phyloP scores from a whole-genome alignment of 2,888 invertebrate species.

The Thymelicus sylvestris region DNA sequence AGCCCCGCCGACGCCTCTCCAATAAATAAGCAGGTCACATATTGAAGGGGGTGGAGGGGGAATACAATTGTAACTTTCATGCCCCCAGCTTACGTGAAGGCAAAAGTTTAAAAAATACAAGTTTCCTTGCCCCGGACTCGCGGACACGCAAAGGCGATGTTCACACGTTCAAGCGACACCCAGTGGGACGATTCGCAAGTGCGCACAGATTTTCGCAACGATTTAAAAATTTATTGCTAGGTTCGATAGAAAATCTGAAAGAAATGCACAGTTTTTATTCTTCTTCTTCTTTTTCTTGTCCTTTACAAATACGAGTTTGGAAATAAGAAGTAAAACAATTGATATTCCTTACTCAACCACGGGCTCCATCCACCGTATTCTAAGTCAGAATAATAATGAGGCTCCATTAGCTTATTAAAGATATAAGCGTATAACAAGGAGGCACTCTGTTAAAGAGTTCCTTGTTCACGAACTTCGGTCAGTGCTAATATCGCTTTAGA shows the following conservation, averaged over 20 bases:
- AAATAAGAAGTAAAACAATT: slow-evolving; percentile 48
- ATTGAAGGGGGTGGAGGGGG: slow-evolving; percentile 80
- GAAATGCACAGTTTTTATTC: neutral
- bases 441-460: slow-evolving; percentile 51
- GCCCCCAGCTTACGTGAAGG: slow-evolving; percentile 73
- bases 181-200: slow-evolving; percentile 49
- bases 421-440: slow-evolving; percentile 71
- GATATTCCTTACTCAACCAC: slow-evolving; percentile 62
- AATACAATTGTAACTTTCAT: slow-evolving; percentile 84
- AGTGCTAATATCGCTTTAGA: slow-evolving; percentile 55
- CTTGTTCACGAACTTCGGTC: slow-evolving; percentile 47
- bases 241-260: slow-evolving; percentile 21
- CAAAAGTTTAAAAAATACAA: slow-evolving; percentile 84
- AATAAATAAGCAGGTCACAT: slow-evolving; percentile 85
- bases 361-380: slow-evolving; percentile 63
- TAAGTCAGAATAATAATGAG: slow-evolving; percentile 75
- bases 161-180: slow-evolving; percentile 59
- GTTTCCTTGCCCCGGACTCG: slow-evolving; percentile 61
- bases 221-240: slow-evolving; percentile 38
- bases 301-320: slow-evolving; percentile 5
- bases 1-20: slow-evolving; percentile 79
- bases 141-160: slow-evolving; percentile 55
- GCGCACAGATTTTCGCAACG: slow-evolving; percentile 42
- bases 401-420: slow-evolving; percentile 71
- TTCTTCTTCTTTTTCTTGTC: slow-evolving; percentile 21